phyloP scores from a whole-genome alignment of 2,797 vertebrate species.

The Artibeus jamaicensis region DNA sequence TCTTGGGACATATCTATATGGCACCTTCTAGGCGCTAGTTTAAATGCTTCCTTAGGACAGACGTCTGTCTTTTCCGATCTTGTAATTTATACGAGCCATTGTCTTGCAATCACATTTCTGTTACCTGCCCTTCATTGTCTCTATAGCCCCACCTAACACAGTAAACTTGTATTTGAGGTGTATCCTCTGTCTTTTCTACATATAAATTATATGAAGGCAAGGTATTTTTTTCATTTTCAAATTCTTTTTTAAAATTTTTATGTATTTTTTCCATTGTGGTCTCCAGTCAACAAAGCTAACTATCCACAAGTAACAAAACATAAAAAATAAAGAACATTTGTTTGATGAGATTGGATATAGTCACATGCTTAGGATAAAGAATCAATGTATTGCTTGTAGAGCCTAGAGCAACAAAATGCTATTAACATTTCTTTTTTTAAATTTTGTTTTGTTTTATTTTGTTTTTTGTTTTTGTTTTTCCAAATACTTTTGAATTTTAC shows the following conservation, averaged over 20 bases:
- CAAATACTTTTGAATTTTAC: too few species aligned
- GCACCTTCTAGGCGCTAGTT: background rate
- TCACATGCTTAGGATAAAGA: conserved; percentile 68
- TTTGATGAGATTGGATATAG: conserved; percentile 60
- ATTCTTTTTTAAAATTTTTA: too few species aligned
- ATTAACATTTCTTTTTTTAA: conserved; percentile 44
- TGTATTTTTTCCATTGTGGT: background rate
- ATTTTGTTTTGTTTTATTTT: too few species aligned
- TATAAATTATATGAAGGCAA: background rate
- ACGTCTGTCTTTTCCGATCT: background rate
- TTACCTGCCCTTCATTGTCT: background rate
- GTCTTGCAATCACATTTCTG: background rate
- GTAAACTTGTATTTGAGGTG: background rate
- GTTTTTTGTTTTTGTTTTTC: too few species aligned
- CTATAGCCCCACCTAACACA: background rate
- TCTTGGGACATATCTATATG: background rate
- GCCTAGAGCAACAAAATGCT: conserved; percentile 66
- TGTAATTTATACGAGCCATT: background rate
- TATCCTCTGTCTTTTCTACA: background rate
- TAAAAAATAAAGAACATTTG: conserved; percentile 63
- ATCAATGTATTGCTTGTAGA: conserved; percentile 70
- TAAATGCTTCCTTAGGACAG: background rate
- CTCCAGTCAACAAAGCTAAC: background rate
- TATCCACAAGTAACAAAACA: background rate
- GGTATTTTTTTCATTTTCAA: background rate